Evolutionary conservation across 2,888 invertebrate species (phyloP).

Genomic region (Tenthredo scrophulariae): DNA sequence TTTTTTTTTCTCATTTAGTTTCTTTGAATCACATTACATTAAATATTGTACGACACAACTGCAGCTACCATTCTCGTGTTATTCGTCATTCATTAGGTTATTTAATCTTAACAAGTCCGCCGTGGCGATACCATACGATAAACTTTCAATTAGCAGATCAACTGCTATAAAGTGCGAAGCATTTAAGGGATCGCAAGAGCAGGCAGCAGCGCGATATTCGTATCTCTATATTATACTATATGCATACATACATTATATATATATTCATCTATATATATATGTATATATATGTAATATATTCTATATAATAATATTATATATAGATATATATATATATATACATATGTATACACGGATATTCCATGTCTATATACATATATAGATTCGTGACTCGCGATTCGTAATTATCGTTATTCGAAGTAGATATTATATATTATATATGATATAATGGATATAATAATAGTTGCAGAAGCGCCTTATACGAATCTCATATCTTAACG

Average conservation of each 20-base stretch:
- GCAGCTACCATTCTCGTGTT: slow-evolving; percentile 42
- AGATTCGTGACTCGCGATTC: slow-evolving; percentile 34
- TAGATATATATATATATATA: neutral
- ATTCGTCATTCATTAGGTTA: slow-evolving; percentile 41
- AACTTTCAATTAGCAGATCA: slow-evolving; percentile 62
- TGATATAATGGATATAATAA: neutral
- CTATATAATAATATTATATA: neutral
- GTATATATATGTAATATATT: neutral
- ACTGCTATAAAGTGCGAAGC: slow-evolving; percentile 62
- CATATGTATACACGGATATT: neutral
- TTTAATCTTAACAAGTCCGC: slow-evolving; percentile 56
- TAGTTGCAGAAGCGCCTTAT: slow-evolving; percentile 9
- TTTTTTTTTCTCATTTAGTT: neutral
- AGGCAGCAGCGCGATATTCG: slow-evolving; percentile 60
- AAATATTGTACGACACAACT: slow-evolving; percentile 52
- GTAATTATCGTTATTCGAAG: neutral
- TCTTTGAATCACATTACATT: slow-evolving; percentile 39
- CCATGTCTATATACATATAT: neutral
- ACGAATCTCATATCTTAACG: neutral
- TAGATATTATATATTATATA: neutral
- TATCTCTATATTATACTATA: slow-evolving; percentile 11
- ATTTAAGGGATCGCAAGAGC: slow-evolving; percentile 59
- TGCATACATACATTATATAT: slow-evolving; percentile 10
- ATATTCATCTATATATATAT: neutral
- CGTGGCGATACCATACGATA: slow-evolving; percentile 54